Percentiles rank a stretch among this genome's conserved stretches.
Evolutionary conservation across 1,140 invertebrate genomes (phyloP).

Genomic region (Probaryconus sp.): DNA sequence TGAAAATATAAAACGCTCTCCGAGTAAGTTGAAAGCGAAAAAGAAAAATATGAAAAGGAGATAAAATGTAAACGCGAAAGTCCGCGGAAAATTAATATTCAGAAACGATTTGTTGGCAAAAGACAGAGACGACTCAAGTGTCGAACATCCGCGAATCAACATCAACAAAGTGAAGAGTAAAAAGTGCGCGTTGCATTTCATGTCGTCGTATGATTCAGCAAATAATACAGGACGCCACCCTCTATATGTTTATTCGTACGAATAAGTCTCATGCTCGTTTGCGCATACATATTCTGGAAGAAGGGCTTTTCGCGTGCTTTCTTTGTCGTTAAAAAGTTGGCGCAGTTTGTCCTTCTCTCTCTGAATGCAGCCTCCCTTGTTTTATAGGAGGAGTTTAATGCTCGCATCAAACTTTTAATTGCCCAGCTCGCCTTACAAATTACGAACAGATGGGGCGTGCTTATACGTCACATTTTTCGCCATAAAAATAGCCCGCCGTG

Average conservation of each 20-base stretch:
- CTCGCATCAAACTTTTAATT: conserved; percentile 78
- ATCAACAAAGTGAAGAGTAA: neutral
- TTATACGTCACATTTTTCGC: conserved; percentile 62
- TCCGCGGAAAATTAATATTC: too few species aligned
- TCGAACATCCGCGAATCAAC: conserved; percentile 7
- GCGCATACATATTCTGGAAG: conserved; percentile 26
- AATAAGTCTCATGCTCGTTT: neutral
- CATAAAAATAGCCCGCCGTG: conserved; percentile 65
- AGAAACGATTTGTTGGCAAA: too few species aligned
- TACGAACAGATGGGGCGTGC: conserved; percentile 74
- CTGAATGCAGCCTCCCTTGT: conserved; percentile 63
- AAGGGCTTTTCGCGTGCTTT: conserved; percentile 27
- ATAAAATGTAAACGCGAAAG: too few species aligned
- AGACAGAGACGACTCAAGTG: too few species aligned
- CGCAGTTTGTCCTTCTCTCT: conserved; percentile 20
- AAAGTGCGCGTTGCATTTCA: neutral
- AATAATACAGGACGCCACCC: conserved; percentile 28
- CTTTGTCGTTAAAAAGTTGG: conserved; percentile 33
- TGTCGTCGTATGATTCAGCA: conserved; percentile 13
- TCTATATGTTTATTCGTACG: conserved; percentile 13
- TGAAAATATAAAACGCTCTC: too few species aligned
- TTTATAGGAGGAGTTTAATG: conserved; percentile 76
- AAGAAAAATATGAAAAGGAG: too few species aligned
- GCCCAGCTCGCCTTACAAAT: conserved; percentile 75
- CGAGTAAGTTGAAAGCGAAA: too few species aligned